Evolutionary conservation across 2,888 invertebrate genomes (phyloP).

Genomic region (Hypolimnas misippus): DNA sequence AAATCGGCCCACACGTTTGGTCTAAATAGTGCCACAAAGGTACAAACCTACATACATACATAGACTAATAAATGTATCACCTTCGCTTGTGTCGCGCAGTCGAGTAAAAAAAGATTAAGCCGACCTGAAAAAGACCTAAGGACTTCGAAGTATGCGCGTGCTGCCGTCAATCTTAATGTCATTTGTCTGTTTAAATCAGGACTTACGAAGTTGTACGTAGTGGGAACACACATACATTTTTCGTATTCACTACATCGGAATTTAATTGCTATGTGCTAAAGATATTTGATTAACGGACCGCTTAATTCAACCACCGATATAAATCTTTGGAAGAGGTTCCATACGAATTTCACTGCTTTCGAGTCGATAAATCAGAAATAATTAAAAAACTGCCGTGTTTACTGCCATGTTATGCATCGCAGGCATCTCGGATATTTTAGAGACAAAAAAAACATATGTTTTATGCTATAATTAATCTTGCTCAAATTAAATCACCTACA

Average conservation of each 20-base stretch:
- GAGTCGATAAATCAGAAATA: conserved; percentile 42
- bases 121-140: conserved; percentile 43
- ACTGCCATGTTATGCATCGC: neutral
- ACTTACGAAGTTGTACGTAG: conserved; percentile 45
- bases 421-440: conserved; percentile 26
- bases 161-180: conserved; percentile 61
- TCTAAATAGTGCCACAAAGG: too few relatives aligned
- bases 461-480: conserved; percentile 32
- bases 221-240: conserved; percentile 47
- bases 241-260: conserved; percentile 47
- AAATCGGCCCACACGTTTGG: too few relatives aligned
- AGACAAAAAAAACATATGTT: conserved; percentile 26
- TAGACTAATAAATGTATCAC: too few relatives aligned
- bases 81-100: too few relatives aligned
- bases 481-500: conserved; percentile 35
- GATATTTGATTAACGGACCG: conserved; percentile 67
- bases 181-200: conserved; percentile 56
- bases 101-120: conserved; percentile 19
- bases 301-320: conserved; percentile 74
- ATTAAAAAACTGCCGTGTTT: conserved; percentile 38
- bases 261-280: conserved; percentile 71
- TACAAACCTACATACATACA: too few relatives aligned
- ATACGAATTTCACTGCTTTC: conserved; percentile 33
- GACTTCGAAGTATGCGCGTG: conserved; percentile 53
- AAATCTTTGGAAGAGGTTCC: conserved; percentile 50